These are phyloP conservation scores for Ornithoptera alexandrae DNA, from an alignment of 2,888 invertebrate species.

Conservation along the genomic window DNA sequence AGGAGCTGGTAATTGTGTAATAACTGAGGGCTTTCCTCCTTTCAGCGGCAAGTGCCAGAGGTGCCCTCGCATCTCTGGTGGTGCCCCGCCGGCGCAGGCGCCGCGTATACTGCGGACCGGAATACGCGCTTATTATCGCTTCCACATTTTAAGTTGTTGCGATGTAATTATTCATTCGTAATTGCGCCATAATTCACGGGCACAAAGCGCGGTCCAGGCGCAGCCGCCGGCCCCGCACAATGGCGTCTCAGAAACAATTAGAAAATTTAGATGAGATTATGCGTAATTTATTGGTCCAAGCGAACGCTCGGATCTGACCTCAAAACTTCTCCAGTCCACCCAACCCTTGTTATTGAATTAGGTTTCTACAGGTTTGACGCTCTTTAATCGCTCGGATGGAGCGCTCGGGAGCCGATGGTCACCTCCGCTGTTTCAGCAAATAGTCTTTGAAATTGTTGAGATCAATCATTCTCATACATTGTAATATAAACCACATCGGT, in stretches of 20 bases:
- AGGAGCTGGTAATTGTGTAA: too few relatives aligned
- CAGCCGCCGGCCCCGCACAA: slow-evolving; percentile 36
- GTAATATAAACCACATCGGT: too few relatives aligned
- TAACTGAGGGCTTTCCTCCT: too few relatives aligned
- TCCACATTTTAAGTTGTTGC: slow-evolving; percentile 24
- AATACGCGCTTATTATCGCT: slow-evolving; percentile 28
- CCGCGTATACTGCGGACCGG: slow-evolving; percentile 15
- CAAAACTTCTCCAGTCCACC: slow-evolving; percentile 15
- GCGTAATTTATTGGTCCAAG: slow-evolving; percentile 35
- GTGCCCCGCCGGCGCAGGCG: too few relatives aligned
- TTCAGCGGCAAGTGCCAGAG: too few relatives aligned
- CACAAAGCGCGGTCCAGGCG: neutral
- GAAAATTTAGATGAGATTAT: slow-evolving; percentile 53
- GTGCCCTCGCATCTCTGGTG: too few relatives aligned
- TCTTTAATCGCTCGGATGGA: slow-evolving; percentile 12
- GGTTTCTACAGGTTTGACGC: slow-evolving; percentile 4
- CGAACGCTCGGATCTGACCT: slow-evolving; percentile 15
- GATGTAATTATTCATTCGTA: slow-evolving; percentile 33
- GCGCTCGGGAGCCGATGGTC: neutral
- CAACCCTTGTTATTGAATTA: slow-evolving; percentile 28
- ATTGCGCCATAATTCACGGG: slow-evolving; percentile 31
- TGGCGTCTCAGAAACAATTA: slow-evolving; percentile 53
- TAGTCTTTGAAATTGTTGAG: too few relatives aligned
- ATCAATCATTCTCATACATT: too few relatives aligned
- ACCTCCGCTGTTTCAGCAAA: too few relatives aligned